phyloP scores from a whole-genome alignment of 1,140 invertebrate genomes.

The Lamellibrachia luymesi region DNA sequence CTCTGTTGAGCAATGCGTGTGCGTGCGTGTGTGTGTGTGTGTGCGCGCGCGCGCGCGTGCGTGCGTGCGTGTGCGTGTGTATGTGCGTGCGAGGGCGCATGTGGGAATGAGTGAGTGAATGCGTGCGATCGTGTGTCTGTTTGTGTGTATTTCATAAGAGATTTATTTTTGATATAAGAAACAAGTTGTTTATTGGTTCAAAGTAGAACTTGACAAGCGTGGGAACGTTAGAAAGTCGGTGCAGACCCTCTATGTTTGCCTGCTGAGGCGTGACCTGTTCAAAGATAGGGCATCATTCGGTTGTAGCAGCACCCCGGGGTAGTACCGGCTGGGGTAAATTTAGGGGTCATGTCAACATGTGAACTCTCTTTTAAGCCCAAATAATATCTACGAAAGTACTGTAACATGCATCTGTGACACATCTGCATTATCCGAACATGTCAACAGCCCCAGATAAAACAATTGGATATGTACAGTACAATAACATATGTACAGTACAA shows the following conservation, averaged over 20 bases:
- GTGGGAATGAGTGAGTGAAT: no score
- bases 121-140: no score
- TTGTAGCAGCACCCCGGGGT: background rate
- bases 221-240: background rate
- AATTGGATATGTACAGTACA: no score
- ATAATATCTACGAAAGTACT: background rate
- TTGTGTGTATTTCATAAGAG: no score
- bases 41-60: no score
- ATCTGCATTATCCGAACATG: background rate
- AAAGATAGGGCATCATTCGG: background rate
- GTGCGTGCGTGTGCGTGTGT: no score
- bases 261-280: background rate
- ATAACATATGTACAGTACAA: no score
- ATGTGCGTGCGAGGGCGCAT: no score
- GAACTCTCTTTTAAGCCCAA: background rate
- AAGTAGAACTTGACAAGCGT: background rate
- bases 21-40: no score
- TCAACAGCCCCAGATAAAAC: no score
- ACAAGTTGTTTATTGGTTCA: background rate
- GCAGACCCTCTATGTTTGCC: background rate
- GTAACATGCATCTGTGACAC: background rate
- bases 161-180: background rate
- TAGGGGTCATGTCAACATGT: background rate
- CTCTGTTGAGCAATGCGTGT: no score
- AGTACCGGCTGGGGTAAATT: background rate